Evolutionary conservation across 1,140 invertebrate genomes (phyloP).

Genomic region (Rhyacophila brunnea): DNA sequence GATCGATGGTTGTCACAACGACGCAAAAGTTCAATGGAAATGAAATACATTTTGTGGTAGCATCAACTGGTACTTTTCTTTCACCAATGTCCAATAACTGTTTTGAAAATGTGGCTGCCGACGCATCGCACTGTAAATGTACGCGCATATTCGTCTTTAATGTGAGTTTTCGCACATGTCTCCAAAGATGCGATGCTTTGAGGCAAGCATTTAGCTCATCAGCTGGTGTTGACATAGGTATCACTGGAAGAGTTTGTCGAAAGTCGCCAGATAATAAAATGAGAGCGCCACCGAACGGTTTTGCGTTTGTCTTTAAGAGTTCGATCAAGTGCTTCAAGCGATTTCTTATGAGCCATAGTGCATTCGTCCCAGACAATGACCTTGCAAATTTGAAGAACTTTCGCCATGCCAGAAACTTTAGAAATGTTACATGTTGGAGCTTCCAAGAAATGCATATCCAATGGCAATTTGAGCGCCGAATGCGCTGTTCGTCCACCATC

Average conservation of each 20-base stretch:
- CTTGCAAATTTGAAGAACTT: slow-evolving; percentile 35
- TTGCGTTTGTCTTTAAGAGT: neutral
- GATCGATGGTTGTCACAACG: too few species aligned
- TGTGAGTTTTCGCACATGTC: neutral
- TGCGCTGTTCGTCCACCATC: neutral
- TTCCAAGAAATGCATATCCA: slow-evolving; percentile 17
- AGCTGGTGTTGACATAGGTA: too few species aligned
- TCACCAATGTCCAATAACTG: too few species aligned
- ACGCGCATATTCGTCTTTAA: too few species aligned
- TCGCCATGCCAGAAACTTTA: slow-evolving; percentile 30
- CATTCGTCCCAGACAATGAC: slow-evolving; percentile 40
- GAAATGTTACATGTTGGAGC: slow-evolving; percentile 41
- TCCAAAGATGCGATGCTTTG: neutral
- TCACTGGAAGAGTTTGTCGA: slow-evolving; percentile 48
- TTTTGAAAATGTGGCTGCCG: too few species aligned
- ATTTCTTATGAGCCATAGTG: slow-evolving; percentile 41
- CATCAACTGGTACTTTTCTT: too few species aligned
- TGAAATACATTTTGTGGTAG: too few species aligned
- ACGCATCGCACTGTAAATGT: too few species aligned
- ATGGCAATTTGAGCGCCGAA: slow-evolving; percentile 7
- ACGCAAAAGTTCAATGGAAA: too few species aligned
- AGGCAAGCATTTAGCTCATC: neutral
- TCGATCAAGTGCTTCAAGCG: slow-evolving; percentile 22
- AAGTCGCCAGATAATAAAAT: slow-evolving; percentile 53
- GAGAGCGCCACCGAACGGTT: slow-evolving; percentile 35